Evolutionary conservation across 2,113 vertebrate genomes (phyloP), one percentile per base, ranked within the genome.

Genomic region (Myocastor coypus): DNA sequence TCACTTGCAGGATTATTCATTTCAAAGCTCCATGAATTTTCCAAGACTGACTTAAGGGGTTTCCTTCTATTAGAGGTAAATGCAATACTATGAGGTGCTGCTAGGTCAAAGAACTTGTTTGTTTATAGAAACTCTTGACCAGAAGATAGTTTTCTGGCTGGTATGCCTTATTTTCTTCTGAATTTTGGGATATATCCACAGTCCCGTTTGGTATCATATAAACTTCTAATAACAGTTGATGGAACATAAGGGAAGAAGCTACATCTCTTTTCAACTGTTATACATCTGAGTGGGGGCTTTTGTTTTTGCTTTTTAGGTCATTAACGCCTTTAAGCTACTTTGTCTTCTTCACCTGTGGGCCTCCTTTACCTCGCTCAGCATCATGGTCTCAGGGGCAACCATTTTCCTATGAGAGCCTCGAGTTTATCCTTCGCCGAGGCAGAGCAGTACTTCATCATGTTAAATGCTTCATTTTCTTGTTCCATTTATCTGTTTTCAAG

Each of bases 11-110:
- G 1, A 93, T 82, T 82, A 71, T 42, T 91, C 86, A 89, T 75
- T 94, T 88, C 46, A 93, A 81, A 83, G 46, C 52, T 84, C 55
- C 59, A 55, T 59, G 68, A 87, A 34, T 69, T 96, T 96, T 85
- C 85, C 66, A 59, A 89, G 20, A 63, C 16, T 73, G 17, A 61
- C 8, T 75, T n/a, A 75, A 0, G 26, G 4, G 75, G 52, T 57
- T 81, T 85, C 26, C 77, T 88, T 92, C 80, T 73, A 16, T 91
- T 57, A 89, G 24, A 73, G 20, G 81, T 90, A 64, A 59, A 8
- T 91, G 50, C 20, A 81, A 61, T 11, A 24, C 42, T 66, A 26
- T 28, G 22, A 59, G 89, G 37, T 52, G 8, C 26, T 77, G 42
- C 59, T 82, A 77, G 82, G 22, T 87, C n/a, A 37, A 13, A 68